Conservation (phyloP, 2,797 vertebrate species). For the Poecilia wingei region DNA sequence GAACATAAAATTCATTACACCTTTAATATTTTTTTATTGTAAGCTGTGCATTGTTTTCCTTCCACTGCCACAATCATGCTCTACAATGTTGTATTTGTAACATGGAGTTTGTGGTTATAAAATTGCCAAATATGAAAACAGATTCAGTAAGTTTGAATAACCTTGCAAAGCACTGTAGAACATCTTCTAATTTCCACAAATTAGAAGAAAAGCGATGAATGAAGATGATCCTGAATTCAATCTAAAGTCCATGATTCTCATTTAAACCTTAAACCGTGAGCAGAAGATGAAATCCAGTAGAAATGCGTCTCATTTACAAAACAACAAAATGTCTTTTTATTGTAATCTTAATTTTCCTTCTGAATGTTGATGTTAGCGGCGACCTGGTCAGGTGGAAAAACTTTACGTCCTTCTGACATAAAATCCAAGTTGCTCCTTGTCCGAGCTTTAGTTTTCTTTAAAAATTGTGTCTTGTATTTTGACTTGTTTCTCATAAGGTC, state of each 20-base stretch:
- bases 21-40: neutral
- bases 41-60: neutral
- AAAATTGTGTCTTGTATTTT: slow-evolving; percentile 40
- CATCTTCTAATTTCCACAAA: neutral
- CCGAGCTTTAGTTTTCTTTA: slow-evolving; percentile 37
- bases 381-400: slow-evolving; percentile 7
- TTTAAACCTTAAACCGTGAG: slow-evolving; percentile 9
- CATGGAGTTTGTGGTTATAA: neutral
- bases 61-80: neutral
- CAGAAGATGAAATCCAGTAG: neutral
- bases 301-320: neutral
- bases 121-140: neutral
- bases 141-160: neutral
- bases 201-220: neutral
- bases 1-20: neutral
- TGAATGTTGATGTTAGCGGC: neutral
- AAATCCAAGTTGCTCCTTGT: slow-evolving; percentile 29
- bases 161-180: neutral
- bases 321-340: neutral
- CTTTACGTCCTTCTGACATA: neutral
- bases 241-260: slow-evolving; percentile 5
- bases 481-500: slow-evolving; percentile 29
- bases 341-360: neutral
- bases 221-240: neutral
- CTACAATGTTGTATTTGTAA: neutral